phyloP scores from a whole-genome alignment of 2,888 invertebrate species.

The Epistrophella euchroma region DNA sequence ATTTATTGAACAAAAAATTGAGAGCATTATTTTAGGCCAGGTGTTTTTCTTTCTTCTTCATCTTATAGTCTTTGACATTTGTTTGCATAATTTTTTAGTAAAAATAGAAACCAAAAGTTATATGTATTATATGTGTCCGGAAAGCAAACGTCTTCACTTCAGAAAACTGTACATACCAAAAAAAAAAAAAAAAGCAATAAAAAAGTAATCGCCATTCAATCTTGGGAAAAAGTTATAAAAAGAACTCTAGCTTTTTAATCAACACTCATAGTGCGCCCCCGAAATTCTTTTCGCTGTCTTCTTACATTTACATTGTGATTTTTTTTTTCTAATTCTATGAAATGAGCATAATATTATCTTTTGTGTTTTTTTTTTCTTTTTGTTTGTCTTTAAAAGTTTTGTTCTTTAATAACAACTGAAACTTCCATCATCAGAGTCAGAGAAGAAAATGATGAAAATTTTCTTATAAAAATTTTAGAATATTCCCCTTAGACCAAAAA shows the following conservation, averaged over 20 bases:
- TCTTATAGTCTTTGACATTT: background rate
- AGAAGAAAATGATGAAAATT: background rate
- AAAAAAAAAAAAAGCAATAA: constrained; percentile 45
- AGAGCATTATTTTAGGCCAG: constrained; percentile 22
- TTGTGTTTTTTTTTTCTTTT: background rate
- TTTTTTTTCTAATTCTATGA: background rate
- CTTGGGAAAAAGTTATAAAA: constrained; percentile 51
- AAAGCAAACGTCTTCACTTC: constrained; percentile 40
- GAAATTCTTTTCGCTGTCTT: background rate
- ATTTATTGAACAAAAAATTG: constrained; percentile 36
- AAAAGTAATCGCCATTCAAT: constrained; percentile 69
- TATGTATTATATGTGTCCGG: constrained; percentile 28
- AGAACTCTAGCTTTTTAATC: constrained; percentile 32
- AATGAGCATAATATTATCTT: background rate
- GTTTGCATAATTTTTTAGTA: background rate
- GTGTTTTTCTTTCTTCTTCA: constrained; percentile 9
- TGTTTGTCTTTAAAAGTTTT: constrained; percentile 22
- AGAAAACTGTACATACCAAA: constrained; percentile 35
- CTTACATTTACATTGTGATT: background rate
- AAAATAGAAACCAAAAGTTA: constrained; percentile 50
- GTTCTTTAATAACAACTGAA: constrained; percentile 61
- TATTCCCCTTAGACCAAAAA: constrained; percentile 1
- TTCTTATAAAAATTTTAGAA: constrained; percentile 8
- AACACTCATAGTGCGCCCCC: background rate
- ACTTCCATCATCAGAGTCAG: constrained; percentile 14